These are phyloP conservation scores for Xanthia icteritia DNA, from an alignment of 2,888 invertebrate species.

Conservation along the genomic window DNA sequence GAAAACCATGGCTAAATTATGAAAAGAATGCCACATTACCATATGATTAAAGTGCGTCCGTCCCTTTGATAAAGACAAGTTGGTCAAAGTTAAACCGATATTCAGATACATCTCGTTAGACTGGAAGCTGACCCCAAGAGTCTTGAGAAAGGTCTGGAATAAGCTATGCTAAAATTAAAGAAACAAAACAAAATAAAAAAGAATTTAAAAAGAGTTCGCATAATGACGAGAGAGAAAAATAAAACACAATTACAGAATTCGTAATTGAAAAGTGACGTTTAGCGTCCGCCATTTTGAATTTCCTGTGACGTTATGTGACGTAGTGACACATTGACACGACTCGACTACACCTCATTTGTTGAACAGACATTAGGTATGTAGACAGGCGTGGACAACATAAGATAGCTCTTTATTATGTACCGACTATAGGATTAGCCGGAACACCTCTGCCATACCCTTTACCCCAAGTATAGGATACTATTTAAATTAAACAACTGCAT, in stretches of 20 bases:
- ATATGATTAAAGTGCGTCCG: constrained; percentile 19
- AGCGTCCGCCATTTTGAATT: constrained; percentile 33
- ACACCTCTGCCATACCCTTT: too few species aligned
- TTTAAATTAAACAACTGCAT: not conserved
- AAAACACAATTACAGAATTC: not conserved
- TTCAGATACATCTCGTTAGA: constrained; percentile 22
- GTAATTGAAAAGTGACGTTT: constrained; percentile 21
- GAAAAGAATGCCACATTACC: constrained; percentile 39
- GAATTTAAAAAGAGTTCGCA: not conserved
- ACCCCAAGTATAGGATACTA: not conserved
- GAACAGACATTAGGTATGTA: not conserved
- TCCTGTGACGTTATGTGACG: constrained; percentile 9
- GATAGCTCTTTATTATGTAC: too few species aligned
- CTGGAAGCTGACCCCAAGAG: constrained; percentile 12
- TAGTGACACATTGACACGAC: not conserved
- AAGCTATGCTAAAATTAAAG: not conserved
- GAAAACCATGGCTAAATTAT: constrained; percentile 31
- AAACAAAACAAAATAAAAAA: not conserved
- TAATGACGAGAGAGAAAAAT: not conserved
- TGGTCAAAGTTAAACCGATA: constrained; percentile 7
- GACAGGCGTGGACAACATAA: not conserved
- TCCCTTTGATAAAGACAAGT: constrained; percentile 12
- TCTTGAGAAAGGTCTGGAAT: constrained; percentile 3
- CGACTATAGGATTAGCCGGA: too few species aligned
- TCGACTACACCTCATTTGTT: not conserved